Evolutionary conservation across 2,113 vertebrate species (phyloP).

Genomic region (Argyrosomus japonicus): DNA sequence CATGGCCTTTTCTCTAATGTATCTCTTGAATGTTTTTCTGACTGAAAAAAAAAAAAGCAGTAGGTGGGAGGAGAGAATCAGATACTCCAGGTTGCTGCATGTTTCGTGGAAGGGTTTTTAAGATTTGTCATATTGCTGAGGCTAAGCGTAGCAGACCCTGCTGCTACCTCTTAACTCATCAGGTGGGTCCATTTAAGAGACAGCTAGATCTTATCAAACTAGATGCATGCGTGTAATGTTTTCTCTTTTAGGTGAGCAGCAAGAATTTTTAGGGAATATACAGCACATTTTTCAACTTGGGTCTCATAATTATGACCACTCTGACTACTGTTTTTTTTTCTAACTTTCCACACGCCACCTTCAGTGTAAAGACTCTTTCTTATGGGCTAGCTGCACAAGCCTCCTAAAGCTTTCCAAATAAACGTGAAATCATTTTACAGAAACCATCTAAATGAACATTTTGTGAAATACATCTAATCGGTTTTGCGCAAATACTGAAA

Average conservation of each 20-base stretch:
- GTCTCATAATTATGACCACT: background rate
- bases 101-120: conserved; percentile 57
- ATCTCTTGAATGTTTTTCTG: conserved; percentile 45
- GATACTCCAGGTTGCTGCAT: conserved; percentile 54
- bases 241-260: conserved; percentile 25
- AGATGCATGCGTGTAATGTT: conserved; percentile 49
- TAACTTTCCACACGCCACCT: background rate
- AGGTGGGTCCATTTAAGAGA: conserved; percentile 60
- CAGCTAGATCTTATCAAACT: conserved; percentile 51
- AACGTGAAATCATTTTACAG: background rate
- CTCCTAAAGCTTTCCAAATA: background rate
- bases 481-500: background rate
- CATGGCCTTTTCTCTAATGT: conserved; percentile 43
- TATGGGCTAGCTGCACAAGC: background rate
- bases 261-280: conserved; percentile 13
- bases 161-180: conserved; percentile 62
- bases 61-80: conserved; percentile 22
- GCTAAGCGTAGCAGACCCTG: conserved; percentile 52
- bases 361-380: background rate
- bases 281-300: background rate
- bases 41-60: conserved; percentile 17
- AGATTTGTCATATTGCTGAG: conserved; percentile 57
- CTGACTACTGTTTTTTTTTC: background rate
- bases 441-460: background rate
- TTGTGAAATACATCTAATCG: background rate